Conservation (phyloP, 2,797 vertebrate species). For the Myotis planiceps region DNA sequence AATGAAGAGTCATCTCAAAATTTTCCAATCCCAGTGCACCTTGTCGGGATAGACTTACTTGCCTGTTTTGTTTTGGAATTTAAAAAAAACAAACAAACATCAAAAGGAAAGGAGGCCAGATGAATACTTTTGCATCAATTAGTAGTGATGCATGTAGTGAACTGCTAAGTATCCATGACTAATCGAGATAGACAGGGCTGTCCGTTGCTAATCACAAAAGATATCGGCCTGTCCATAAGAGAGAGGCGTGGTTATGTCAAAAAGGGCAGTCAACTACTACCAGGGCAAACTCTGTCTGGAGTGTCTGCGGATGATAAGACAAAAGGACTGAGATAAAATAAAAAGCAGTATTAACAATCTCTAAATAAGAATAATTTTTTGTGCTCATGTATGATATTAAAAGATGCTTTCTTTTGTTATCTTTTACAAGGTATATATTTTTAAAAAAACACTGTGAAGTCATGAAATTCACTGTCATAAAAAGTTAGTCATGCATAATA, state of each 20-base stretch:
- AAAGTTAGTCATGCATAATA: neutral
- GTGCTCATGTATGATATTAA: constrained; percentile 4
- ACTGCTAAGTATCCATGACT: constrained; percentile 84
- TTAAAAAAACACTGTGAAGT: constrained; percentile 26
- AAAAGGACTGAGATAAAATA: constrained; percentile 85
- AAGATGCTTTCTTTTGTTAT: constrained; percentile 60
- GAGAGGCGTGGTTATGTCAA: constrained; percentile 86
- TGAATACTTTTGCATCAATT: constrained; percentile 81
- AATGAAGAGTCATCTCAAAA: neutral
- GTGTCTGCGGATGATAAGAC: constrained; percentile 80
- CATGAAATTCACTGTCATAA: neutral
- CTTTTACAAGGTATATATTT: constrained; percentile 40
- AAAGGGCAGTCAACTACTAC: constrained; percentile 88
- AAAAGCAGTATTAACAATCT: constrained; percentile 83
- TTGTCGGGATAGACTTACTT: neutral
- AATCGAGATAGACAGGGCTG: constrained; percentile 87
- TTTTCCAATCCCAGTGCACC: neutral
- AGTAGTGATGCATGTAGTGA: constrained; percentile 75
- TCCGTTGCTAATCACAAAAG: constrained; percentile 86
- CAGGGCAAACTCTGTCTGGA: constrained; percentile 83
- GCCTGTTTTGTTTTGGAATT: neutral
- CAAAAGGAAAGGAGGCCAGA: constrained; percentile 59
- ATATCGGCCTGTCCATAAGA: constrained; percentile 85
- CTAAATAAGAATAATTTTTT: constrained; percentile 76
- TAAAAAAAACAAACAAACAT: constrained; percentile 12